phyloP scores from a whole-genome alignment of 2,797 vertebrate species.

The Anabacerthia variegaticeps region DNA sequence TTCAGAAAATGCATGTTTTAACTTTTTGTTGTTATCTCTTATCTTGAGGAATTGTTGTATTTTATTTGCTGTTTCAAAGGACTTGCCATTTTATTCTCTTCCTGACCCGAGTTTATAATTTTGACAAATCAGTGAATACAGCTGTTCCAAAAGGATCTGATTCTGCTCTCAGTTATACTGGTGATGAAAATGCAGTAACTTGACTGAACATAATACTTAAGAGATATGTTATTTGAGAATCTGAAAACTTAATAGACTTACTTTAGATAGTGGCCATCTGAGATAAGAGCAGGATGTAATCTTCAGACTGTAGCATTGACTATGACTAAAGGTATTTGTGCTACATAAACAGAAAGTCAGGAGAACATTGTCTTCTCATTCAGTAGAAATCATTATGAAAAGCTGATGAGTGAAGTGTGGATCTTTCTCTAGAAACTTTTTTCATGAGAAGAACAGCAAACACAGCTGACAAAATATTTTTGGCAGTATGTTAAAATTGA shows the following conservation, averaged over 20 bases:
- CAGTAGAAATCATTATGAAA: not conserved
- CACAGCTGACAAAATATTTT: not conserved
- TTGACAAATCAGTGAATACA: not conserved
- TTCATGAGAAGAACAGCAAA: not conserved
- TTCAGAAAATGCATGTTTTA: not conserved
- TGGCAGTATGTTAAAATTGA: not conserved
- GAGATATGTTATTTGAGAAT: not conserved
- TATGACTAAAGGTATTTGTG: not conserved
- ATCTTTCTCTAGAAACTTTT: not conserved
- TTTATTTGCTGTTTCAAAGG: not conserved
- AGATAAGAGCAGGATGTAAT: not conserved
- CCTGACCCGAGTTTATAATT: not conserved
- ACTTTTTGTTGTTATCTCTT: not conserved
- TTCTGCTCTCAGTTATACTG: not conserved
- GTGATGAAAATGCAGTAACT: not conserved
- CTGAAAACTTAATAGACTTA: not conserved
- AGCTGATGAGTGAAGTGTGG: not conserved
- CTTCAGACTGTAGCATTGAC: not conserved
- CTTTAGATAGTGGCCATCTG: not conserved
- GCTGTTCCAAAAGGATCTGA: not conserved
- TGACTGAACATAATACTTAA: not conserved
- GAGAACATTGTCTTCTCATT: not conserved
- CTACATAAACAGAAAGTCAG: not conserved
- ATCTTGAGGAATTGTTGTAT: not conserved
- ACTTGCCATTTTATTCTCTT: not conserved